Evolutionary conservation across 2,797 vertebrate species (phyloP).

Genomic region (Xenops minutus): DNA sequence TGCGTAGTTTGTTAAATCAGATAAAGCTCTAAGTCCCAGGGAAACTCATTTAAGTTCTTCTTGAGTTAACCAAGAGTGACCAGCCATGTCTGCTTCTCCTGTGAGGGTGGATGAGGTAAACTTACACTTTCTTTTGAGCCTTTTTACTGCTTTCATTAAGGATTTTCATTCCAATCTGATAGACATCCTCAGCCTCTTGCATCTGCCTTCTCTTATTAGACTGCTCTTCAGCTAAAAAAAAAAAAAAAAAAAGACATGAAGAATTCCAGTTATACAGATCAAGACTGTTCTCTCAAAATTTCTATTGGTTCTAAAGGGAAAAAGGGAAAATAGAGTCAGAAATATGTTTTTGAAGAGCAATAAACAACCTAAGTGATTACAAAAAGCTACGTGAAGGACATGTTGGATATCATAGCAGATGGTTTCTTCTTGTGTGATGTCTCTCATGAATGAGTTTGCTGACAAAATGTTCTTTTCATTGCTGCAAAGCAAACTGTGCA

Average conservation of each 20-base stretch:
- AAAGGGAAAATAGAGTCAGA: not conserved
- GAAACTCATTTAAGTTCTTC: not conserved
- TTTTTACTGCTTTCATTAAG: conserved; percentile 89
- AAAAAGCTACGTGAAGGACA: not conserved
- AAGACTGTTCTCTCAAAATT: not conserved
- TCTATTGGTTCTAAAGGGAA: not conserved
- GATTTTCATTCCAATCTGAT: conserved; percentile 87
- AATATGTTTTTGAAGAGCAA: not conserved
- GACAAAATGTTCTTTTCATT: not conserved
- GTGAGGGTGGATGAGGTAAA: not conserved
- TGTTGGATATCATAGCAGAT: not conserved
- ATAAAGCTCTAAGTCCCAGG: not conserved
- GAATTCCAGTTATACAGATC: not conserved
- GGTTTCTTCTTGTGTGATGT: not conserved
- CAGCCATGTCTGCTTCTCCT: not conserved
- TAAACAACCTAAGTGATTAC: not conserved
- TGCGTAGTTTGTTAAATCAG: not conserved
- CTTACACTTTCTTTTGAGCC: conserved; percentile 91
- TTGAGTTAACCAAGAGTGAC: not conserved
- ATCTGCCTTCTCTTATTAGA: conserved; percentile 85
- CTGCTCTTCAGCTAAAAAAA: conserved; percentile 88
- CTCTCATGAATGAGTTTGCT: not conserved
- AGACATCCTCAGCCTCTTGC: conserved; percentile 90
- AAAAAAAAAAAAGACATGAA: not conserved
- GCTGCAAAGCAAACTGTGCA: not conserved